Evolutionary conservation across 2,797 vertebrate species (phyloP), one percentile per base, ranked within the genome.

Genomic region (Lutjanus campechanus): DNA sequence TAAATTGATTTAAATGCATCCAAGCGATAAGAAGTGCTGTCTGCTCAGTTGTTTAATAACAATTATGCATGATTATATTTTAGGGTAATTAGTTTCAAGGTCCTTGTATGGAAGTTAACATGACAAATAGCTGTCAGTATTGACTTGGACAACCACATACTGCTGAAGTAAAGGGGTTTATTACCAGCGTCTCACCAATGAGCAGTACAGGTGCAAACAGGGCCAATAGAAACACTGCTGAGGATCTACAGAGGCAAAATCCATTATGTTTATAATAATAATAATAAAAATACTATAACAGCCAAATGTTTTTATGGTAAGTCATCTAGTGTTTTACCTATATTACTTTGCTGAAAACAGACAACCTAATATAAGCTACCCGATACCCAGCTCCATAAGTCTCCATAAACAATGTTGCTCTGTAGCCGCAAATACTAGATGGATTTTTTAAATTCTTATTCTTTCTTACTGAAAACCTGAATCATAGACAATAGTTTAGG

Each of bases 11-110:
- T 66, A 63, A 89, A 79, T 78, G 68, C 76, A 77, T 69, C 11
- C 16, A 67, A 63, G 56, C 49, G 47, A 73, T 55, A 54, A 77
- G 65, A 85, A 75, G 59, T 63, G 56, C 66, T 81, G 67, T 71
- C 66, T 70, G 77, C 74, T 83, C 74, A 79, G 77, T 77, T 88
- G 82, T 88, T 92, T 91, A 89, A 92, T 87, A 88, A 88, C 69
- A 91, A 88, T 91, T 87, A 86, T 60, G 69, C 67, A 53, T 86
- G 82, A 90, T 92, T 91, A 83, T 80, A 87, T 82, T 92, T 91
- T 63, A 73, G 79, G 44, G 46, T 82, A 82, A 93, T 93, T 89
- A 84, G 86, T 89, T 90, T 93, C 80, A 93, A 93, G 83, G 85
- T 91, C 84, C 77, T 85, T 69, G 82, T 84, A 62, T 83, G 56